Evolutionary conservation across 2,797 vertebrate genomes (phyloP).

Genomic region (Leucoraja ocellata): DNA sequence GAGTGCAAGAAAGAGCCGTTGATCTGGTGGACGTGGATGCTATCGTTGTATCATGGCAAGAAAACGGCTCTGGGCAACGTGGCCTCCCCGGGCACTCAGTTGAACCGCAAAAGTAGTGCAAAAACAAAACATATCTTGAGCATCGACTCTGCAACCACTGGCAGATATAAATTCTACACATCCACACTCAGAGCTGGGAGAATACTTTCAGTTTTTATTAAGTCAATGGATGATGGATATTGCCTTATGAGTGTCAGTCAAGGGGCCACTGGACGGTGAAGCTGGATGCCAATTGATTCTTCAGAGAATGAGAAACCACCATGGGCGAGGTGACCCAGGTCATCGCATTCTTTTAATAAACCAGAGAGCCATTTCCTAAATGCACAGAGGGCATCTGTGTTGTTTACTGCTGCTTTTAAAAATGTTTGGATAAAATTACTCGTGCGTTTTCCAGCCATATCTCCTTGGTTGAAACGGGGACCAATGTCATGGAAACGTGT

Average conservation of each 20-base stretch:
- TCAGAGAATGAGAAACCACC: conserved; percentile 43
- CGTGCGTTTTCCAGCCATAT: conserved; percentile 16
- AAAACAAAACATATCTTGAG: conserved; percentile 15
- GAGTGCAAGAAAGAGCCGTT: conserved; percentile 72
- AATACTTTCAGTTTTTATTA: conserved; percentile 56
- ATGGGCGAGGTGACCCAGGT: conserved; percentile 41
- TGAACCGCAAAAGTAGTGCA: not conserved
- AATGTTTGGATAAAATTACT: conserved; percentile 33
- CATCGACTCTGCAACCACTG: not conserved
- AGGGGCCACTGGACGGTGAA: conserved; percentile 53
- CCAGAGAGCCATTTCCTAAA: conserved; percentile 17
- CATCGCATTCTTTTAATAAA: conserved; percentile 29
- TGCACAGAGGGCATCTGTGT: conserved; percentile 32
- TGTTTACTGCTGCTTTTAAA: conserved; percentile 32
- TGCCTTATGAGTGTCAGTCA: conserved; percentile 74
- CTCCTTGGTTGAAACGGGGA: conserved; percentile 12
- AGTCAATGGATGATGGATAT: conserved; percentile 72
- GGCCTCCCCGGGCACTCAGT: not conserved
- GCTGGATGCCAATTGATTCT: conserved; percentile 43
- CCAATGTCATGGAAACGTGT: conserved; percentile 30
- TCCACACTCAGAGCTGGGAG: not conserved
- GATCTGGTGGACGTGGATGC: conserved; percentile 43
- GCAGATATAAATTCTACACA: not conserved
- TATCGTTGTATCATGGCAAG: not conserved
- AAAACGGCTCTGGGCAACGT: conserved; percentile 10